A percentile compares a stretch with the other conserved stretches of the same genome.
phyloP scores from a whole-genome alignment of 2,888 invertebrate species.

The Stomorhina lunata region DNA sequence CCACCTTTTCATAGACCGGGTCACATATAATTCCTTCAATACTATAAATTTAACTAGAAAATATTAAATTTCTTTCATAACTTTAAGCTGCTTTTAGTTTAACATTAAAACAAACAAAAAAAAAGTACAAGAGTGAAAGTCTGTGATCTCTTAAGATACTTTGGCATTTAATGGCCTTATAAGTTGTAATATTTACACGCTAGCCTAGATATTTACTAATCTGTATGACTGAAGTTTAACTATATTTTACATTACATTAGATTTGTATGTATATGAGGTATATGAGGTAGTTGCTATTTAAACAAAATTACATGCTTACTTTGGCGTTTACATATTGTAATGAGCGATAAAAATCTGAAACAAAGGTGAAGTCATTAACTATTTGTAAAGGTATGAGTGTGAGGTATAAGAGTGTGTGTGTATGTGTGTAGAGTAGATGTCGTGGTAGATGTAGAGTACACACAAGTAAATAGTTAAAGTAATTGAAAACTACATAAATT shows the following conservation, averaged over 20 bases:
- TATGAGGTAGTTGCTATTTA: too few relatives aligned
- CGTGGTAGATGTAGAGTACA: too few relatives aligned
- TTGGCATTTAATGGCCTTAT: slow-evolving; percentile 13
- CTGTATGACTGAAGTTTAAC: not conserved
- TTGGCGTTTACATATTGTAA: too few relatives aligned
- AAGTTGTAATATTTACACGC: too few relatives aligned
- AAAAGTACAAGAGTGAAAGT: slow-evolving; percentile 44
- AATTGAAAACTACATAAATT: not conserved
- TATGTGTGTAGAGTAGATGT: too few relatives aligned
- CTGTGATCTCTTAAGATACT: slow-evolving; percentile 27
- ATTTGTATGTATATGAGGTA: too few relatives aligned
- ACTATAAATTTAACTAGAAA: too few relatives aligned
- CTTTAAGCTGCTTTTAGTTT: slow-evolving; percentile 11
- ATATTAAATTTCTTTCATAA: slow-evolving; percentile 6
- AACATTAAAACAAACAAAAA: not conserved
- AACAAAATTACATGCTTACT: too few relatives aligned
- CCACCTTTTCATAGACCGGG: too few relatives aligned
- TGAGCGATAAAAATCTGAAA: slow-evolving; percentile 30
- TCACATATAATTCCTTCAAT: too few relatives aligned
- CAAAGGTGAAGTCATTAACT: slow-evolving; percentile 54
- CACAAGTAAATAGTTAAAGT: not conserved
- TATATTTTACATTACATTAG: too few relatives aligned
- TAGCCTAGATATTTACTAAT: not conserved
- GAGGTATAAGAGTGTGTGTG: too few relatives aligned
- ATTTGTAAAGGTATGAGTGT: slow-evolving; percentile 33